These are phyloP conservation scores for Microctenopoma lineatum DNA, from an alignment of 2,797 vertebrate species.

Conservation along the genomic window DNA sequence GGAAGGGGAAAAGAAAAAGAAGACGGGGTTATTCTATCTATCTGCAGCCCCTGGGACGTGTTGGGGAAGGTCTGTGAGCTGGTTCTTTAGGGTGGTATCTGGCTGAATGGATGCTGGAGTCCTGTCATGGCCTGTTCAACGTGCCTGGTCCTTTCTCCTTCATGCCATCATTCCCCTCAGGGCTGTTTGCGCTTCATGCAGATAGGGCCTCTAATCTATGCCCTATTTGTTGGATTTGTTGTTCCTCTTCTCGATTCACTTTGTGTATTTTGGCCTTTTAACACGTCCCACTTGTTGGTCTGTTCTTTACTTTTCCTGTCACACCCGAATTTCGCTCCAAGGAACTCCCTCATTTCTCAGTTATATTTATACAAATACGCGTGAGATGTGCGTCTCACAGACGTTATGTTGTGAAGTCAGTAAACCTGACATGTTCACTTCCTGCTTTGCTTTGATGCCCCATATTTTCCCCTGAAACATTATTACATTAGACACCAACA, in stretches of 20 bases:
- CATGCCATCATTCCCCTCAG: constrained; percentile 49
- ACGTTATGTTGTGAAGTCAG: constrained; percentile 36
- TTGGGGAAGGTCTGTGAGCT: constrained; percentile 49
- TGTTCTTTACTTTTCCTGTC: constrained; percentile 20
- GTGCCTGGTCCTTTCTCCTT: constrained; percentile 56
- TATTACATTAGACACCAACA: constrained; percentile 60
- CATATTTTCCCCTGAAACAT: constrained; percentile 19
- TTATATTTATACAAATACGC: background rate
- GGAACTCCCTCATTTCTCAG: background rate
- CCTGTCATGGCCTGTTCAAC: constrained; percentile 68
- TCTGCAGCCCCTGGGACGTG: constrained; percentile 32
- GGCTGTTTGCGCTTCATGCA: constrained; percentile 63
- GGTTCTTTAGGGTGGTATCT: constrained; percentile 55
- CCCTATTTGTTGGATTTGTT: constrained; percentile 36
- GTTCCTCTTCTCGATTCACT: constrained; percentile 16
- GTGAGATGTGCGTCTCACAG: no score
- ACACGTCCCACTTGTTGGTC: background rate
- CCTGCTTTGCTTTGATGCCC: constrained; percentile 49
- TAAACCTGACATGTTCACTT: constrained; percentile 43
- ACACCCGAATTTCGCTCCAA: background rate
- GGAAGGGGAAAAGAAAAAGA: no score
- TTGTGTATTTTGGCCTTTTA: constrained; percentile 22
- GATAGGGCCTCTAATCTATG: constrained; percentile 55
- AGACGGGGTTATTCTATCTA: constrained; percentile 10
- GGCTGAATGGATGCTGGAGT: constrained; percentile 49